Conservation (phyloP, 2,888 invertebrate species). For the Miltochrista miniata region DNA sequence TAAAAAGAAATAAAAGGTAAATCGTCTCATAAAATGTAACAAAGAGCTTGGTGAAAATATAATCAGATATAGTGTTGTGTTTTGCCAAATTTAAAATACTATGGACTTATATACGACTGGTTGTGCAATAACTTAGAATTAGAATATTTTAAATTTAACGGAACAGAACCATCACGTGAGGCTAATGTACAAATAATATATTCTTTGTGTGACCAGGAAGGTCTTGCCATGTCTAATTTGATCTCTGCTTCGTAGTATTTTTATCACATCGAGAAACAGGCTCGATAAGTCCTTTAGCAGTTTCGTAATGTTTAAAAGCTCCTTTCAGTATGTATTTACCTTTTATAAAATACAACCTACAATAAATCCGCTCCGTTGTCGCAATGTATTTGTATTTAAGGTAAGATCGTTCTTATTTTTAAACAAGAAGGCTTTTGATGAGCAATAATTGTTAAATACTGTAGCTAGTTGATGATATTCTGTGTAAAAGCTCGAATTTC, state of each 20-base stretch:
- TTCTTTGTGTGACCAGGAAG: slow-evolving; percentile 56
- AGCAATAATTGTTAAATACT: slow-evolving; percentile 60
- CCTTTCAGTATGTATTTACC: slow-evolving; percentile 51
- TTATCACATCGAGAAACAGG: slow-evolving; percentile 36
- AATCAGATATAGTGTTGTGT: slow-evolving; percentile 42
- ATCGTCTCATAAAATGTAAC: slow-evolving; percentile 11
- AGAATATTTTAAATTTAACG: slow-evolving; percentile 44
- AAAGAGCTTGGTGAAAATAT: slow-evolving; percentile 23
- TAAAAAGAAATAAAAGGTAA: no score
- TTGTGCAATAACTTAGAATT: slow-evolving; percentile 44
- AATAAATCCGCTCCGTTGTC: slow-evolving; percentile 56
- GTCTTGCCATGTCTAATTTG: slow-evolving; percentile 77
- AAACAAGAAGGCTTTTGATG: slow-evolving; percentile 51
- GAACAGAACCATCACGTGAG: slow-evolving; percentile 69
- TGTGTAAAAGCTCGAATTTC: slow-evolving; percentile 48
- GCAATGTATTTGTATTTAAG: slow-evolving; percentile 58
- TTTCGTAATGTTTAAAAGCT: slow-evolving; percentile 47
- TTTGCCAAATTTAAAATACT: slow-evolving; percentile 43
- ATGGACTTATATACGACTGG: slow-evolving; percentile 33
- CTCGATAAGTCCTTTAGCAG: slow-evolving; percentile 63
- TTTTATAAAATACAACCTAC: slow-evolving; percentile 53
- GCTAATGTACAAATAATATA: slow-evolving; percentile 70
- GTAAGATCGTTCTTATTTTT: slow-evolving; percentile 59
- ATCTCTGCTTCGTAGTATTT: slow-evolving; percentile 74
- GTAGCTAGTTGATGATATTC: slow-evolving; percentile 55